Base-by-base conservation (phyloP, 2,888 invertebrate species). In the Parthenolecanium corni region DNA sequence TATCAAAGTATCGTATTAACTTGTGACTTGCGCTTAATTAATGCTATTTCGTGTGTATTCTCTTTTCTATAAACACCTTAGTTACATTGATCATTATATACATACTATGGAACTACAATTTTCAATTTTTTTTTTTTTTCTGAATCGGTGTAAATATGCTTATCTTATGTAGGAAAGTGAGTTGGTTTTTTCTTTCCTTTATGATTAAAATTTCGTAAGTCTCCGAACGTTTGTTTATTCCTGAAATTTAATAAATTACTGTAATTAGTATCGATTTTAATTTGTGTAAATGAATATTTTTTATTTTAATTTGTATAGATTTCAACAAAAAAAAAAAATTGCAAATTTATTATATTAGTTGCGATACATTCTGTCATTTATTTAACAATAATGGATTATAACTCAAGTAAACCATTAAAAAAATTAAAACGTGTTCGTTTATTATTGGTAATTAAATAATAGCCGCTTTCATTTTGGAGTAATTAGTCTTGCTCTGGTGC, bases 221-320 rank as follows among this genome's bases (percentile, higher is more conserved):
- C 31, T 18, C 47, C 23, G 46, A 46, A 46, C 56, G 56, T 24
- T 42, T 56, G 56, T 56, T 56, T 56, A 56, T 56, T 56, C 42
- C 25, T 21, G 20, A 49, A 56, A 20, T 44, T 20, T 24, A 24
- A 44, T 42, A 23, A 56, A 46, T 42, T 42, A 38, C 23, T 56
- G 56, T 56, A 56, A 56, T 56, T 56, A 56, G 56, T 56, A 56
- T 56, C 40, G 36, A 23, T 42, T 56, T 56, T 23, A 56, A 56
- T 38, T 38, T 42, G 56, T 56, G 56, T 56, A 56, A 56, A 56
- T 56, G 56, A 44, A 42, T 56, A 56, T 56, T 56, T 56, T 47
- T 47, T 58, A 46, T 58, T 56, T 58, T 58, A 58, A 58, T 58
- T 58, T 58, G 58, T 58, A 58, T 58, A 58, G 58, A 47, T 49